Conservation (phyloP, 2,797 vertebrate species). For the Florisuga fusca region DNA sequence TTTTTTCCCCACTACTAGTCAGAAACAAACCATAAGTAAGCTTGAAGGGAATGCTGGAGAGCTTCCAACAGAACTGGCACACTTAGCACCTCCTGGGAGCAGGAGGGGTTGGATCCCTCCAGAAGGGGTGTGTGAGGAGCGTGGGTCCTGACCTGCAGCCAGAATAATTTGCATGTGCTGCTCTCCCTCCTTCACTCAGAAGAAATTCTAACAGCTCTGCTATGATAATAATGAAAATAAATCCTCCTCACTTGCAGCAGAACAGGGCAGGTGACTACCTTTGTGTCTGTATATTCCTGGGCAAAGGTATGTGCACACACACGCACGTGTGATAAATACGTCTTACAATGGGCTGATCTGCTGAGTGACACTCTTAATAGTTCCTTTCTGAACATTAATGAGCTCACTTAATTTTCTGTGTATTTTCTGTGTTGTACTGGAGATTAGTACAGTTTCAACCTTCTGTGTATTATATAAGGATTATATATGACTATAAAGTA, state of each 20-base stretch:
- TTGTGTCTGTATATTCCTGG: accelerated
- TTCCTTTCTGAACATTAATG: neutral
- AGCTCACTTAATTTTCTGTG: neutral
- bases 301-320: neutral
- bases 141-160: neutral
- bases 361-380: neutral
- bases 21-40: neutral
- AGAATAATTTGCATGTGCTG: neutral
- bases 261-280: neutral
- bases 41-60: neutral
- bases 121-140: neutral
- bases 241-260: neutral
- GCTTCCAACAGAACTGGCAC: neutral
- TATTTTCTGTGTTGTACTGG: neutral
- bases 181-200: neutral
- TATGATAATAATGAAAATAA: neutral
- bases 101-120: neutral
- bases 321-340: neutral
- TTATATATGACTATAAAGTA: neutral
- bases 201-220: neutral
- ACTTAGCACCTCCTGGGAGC: neutral
- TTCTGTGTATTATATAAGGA: neutral
- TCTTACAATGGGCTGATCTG: neutral
- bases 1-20: neutral
- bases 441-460: neutral